Percentiles rank a stretch among this genome's conserved stretches.
phyloP scores from a whole-genome alignment of 2,113 vertebrate genomes.

The Arenaria interpres region DNA sequence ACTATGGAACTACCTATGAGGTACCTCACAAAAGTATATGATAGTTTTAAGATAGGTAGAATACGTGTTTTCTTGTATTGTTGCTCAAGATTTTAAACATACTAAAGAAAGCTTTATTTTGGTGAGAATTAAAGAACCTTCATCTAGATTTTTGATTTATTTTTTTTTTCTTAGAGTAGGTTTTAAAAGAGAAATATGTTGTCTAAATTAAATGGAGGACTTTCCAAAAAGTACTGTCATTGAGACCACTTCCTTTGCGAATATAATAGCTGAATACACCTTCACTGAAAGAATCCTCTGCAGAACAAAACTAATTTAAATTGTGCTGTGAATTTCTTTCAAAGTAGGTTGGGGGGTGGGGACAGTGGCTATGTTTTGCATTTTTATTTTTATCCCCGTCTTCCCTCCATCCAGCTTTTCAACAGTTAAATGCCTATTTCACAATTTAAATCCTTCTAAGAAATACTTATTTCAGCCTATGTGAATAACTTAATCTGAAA shows the following conservation, averaged over 20 bases:
- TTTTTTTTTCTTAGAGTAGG: neutral
- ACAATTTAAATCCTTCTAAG: neutral
- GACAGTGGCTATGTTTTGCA: neutral
- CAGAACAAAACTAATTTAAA: neutral
- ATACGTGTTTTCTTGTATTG: neutral
- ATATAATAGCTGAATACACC: neutral
- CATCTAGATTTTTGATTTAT: neutral
- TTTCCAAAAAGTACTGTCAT: neutral
- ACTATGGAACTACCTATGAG: constrained; percentile 98
- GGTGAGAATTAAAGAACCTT: neutral
- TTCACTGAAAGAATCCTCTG: neutral
- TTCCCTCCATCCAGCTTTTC: neutral
- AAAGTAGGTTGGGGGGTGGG: neutral
- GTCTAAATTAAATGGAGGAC: neutral
- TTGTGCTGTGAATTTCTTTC: neutral
- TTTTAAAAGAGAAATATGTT: neutral
- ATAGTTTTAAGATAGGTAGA: neutral
- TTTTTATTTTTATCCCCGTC: neutral
- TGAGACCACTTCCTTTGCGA: neutral
- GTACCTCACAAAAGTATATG: constrained; percentile 56
- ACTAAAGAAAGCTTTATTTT: neutral
- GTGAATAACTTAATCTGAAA: neutral
- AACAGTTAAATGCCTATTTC: neutral
- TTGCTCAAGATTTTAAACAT: neutral
- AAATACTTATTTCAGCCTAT: neutral